Conservation (phyloP, 2,113 vertebrate species). For the Indicator maculatus region DNA sequence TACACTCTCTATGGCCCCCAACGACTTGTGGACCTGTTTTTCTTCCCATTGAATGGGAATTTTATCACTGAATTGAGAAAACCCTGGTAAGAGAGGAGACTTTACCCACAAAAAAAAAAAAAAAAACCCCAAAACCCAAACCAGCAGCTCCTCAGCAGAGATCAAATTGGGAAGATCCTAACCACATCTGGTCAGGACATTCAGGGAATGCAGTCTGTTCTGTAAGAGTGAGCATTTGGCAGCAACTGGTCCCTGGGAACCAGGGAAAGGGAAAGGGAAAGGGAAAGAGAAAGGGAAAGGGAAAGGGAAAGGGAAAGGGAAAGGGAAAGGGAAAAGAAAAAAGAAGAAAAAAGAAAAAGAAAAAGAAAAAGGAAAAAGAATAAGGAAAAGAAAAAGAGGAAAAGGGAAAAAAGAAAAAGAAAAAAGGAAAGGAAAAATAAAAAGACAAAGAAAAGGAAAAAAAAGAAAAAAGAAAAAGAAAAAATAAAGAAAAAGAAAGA, state of each 20-base stretch:
- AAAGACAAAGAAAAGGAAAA: no score
- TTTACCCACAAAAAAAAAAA: neutral
- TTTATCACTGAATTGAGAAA: neutral
- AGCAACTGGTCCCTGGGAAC: neutral
- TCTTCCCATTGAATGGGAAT: neutral
- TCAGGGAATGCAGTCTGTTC: rapidly evolving
- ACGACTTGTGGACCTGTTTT: neutral
- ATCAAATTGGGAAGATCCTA: neutral
- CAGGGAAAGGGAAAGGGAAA: no score
- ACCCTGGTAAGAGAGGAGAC: neutral
- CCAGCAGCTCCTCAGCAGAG: neutral
- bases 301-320: no score
- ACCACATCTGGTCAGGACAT: neutral
- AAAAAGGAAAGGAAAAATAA: no score
- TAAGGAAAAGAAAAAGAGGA: no score
- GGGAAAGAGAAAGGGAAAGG: no score
- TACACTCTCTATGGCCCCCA: neutral
- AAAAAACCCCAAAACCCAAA: neutral
- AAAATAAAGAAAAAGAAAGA: no score
- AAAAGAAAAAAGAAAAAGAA: no score
- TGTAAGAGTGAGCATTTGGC: neutral
- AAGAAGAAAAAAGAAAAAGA: no score
- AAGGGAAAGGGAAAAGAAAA: no score
- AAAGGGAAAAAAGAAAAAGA: no score
- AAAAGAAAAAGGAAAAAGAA: no score